A percentile compares a stretch with the other conserved stretches of the same genome.
These are phyloP conservation scores for Crocallis elinguaria DNA, from an alignment of 2,888 invertebrate genomes.

Conservation along the genomic window DNA sequence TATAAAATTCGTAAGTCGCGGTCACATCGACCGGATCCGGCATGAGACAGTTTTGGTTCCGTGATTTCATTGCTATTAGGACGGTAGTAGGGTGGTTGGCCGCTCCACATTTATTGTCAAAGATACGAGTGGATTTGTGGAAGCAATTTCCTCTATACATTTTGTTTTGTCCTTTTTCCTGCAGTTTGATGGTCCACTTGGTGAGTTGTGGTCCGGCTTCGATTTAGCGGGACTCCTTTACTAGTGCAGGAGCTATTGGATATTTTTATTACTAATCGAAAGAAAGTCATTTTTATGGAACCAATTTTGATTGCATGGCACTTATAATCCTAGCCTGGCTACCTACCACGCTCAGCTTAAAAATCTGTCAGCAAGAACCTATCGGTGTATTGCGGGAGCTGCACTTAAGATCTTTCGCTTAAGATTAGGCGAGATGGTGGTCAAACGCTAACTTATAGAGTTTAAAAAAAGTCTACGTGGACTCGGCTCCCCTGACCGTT, in stretches of 20 bases:
- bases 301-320: no score
- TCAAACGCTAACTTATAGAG: no score
- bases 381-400: no score
- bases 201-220: constrained; percentile 79
- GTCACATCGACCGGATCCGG: constrained; percentile 61
- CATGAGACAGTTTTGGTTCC: constrained; percentile 82
- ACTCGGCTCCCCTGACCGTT: no score
- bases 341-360: no score
- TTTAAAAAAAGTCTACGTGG: no score
- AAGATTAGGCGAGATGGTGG: no score
- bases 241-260: not conserved
- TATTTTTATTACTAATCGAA: constrained; percentile 4
- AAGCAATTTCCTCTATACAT: constrained; percentile 85
- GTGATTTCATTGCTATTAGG: constrained; percentile 84
- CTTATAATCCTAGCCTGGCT: no score
- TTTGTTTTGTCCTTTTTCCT: constrained; percentile 84
- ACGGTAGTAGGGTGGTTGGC: constrained; percentile 63
- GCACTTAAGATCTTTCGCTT: no score
- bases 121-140: constrained; percentile 85
- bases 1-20: constrained; percentile 64
- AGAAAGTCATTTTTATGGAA: not conserved
- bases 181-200: constrained; percentile 82
- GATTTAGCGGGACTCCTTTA: constrained; percentile 75
- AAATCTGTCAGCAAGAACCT: no score
- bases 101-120: constrained; percentile 82